Percentiles rank a stretch among this genome's conserved stretches.
Conservation (phyloP, 35 echinoderm and acorn worm species). For the Amphiura filiformis region DNA sequence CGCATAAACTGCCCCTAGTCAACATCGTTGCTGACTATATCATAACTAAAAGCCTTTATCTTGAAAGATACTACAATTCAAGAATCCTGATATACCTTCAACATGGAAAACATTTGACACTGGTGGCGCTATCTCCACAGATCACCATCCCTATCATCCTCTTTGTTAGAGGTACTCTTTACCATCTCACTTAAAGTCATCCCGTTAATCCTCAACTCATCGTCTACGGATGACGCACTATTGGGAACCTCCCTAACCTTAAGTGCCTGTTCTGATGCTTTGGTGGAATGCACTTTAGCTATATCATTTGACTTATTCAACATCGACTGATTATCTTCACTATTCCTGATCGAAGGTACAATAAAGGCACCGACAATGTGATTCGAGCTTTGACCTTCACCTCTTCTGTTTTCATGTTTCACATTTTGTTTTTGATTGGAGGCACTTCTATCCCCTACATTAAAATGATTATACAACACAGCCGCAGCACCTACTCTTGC, state of each 20-base stretch:
- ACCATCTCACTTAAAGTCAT: conserved; percentile 69
- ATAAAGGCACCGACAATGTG: background rate
- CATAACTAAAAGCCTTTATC: too few relatives aligned
- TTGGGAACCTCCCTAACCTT: conserved; percentile 22
- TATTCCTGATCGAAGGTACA: background rate
- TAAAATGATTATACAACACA: conserved; percentile 43
- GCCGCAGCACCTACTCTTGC: conserved; percentile 51
- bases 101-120: too few relatives aligned
- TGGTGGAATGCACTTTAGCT: background rate
- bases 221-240: conserved; percentile 25
- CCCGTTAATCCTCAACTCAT: conserved; percentile 67
- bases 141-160: conserved; percentile 7
- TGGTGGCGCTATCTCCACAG: too few relatives aligned
- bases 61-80: too few relatives aligned
- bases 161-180: conserved; percentile 39
- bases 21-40: too few relatives aligned
- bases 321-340: background rate
- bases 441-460: conserved; percentile 8
- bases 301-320: background rate
- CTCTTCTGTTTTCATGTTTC: background rate
- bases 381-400: background rate
- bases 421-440: background rate
- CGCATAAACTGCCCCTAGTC: too few relatives aligned
- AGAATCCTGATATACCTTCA: too few relatives aligned
- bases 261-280: background rate